Evolutionary conservation across 2,888 invertebrate genomes (phyloP), one percentile per base, ranked within the genome.

Genomic region (Brachyopa scutellaris): DNA sequence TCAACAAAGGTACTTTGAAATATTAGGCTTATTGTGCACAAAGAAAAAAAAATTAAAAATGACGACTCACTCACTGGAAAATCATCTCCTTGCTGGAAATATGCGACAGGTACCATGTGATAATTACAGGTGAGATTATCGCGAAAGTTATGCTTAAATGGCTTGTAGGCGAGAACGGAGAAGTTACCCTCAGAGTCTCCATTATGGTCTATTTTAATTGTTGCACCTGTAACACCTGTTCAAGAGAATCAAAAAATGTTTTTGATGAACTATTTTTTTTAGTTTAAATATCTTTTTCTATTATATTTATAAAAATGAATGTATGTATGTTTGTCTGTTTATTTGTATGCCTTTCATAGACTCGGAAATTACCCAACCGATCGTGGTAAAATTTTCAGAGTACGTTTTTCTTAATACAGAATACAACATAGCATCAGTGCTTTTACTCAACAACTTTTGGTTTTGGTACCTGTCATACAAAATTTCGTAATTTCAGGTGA

Each of bases 171-270:
- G 78, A 99, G 91, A 66, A 99, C 95, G 0, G 99, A 97, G 91
- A 97, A 99, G 90, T 99, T 99, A 6, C 98, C 99, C 90, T 98
- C 97, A 0, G 98, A 98, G 90, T 99, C 98, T 1, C 98, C 99
- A 86, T 95, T 94, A 85, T 94, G 93, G 91, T 99, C 98, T 85
- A 99, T 93, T 85, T 96, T 95, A 87, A 99, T 97, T 80, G 95
- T 95, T 88, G 97, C 95, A 13, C 99, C 99, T 64, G 97, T 96
- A 87, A 99, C 95, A 93, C 99, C 98, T 98, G 87, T 0, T 86
- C 86, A 74, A 74, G 85, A 82, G 36, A 23, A 67, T 11, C 0
- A 11, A 13, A 47, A 69, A 38, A 47, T n/a, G n/a, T n/a, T n/a
- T n/a, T n/a, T n/a, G n/a, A n/a, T n/a, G n/a, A n/a, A n/a, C n/a